Evolutionary conservation across 2,888 invertebrate genomes (phyloP), one percentile per base, ranked within the genome.

Genomic region (Orthosia incerta): DNA sequence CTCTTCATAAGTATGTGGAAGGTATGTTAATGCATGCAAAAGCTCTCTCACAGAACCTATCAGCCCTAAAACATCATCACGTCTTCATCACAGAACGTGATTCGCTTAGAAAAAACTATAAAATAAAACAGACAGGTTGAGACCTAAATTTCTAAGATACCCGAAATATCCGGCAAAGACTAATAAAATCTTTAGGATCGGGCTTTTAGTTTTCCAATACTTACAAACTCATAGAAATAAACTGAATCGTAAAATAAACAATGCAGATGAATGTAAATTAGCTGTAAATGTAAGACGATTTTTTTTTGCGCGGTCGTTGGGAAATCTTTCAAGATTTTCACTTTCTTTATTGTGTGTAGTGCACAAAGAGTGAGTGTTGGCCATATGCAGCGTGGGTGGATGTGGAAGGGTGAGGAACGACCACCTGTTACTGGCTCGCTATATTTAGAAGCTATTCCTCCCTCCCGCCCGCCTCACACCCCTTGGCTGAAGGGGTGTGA

Each of bases 351-450:
- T 81, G 85, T 73, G 72, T 74, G 79, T 70, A 55, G 59, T 72
- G 71, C 75, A 83, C 80, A 82, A 79, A 78, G 76, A 71, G 79
- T 72, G 74, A 76, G 79, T 71, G 83, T 82, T 85, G 76, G 81
- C 76, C 80, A 81, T 73, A 82, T 80, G 79, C 76, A 61, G 84
- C 86, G 86, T 87, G 86, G 87, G 88, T 91, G 91, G 89, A 91
- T 74, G 89, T 90, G 89, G 89, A 88, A 89, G 91, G 92, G 90
- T 91, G 89, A 86, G 88, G 84, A 84, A 79, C 85, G 90, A 91
- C 94, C 95, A 96, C 95, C 95, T 96, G 95, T 95, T 96, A 89
- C 90, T 89, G 88, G 85, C 86, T 80, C 80, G 90, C 95, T 95
- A 95, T 95, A 92, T 95, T 92, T 96, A 95, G 94, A 89, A 76